phyloP scores from a whole-genome alignment of 2,113 vertebrate species.

The Alligator mississippiensis region DNA sequence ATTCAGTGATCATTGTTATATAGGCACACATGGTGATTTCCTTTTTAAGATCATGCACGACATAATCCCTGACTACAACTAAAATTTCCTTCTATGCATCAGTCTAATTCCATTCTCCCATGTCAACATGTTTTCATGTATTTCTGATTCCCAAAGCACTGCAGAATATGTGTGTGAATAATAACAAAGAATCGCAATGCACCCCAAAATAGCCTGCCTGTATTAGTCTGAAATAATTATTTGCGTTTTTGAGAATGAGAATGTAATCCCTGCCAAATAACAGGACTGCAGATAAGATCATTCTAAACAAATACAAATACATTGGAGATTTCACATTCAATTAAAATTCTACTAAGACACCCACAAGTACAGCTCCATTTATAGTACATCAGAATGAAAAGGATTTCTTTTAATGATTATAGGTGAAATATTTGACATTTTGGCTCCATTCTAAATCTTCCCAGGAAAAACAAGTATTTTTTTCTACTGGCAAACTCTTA shows the following conservation, averaged over 20 bases:
- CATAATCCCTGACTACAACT: not conserved
- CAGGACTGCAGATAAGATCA: not conserved
- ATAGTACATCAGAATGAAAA: not conserved
- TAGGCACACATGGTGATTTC: not conserved
- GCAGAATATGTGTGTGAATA: not conserved
- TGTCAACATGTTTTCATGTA: not conserved
- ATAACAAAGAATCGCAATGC: not conserved
- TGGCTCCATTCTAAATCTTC: not conserved
- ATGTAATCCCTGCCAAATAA: not conserved
- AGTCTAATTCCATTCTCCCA: not conserved
- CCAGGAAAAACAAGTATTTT: not conserved
- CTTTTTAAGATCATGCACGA: not conserved
- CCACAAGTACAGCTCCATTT: not conserved
- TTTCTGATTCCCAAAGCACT: not conserved
- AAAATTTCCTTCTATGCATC: not conserved
- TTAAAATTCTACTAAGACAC: not conserved
- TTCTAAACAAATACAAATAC: not conserved
- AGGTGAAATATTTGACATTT: conserved; percentile 8
- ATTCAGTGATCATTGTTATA: not conserved
- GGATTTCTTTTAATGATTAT: not conserved
- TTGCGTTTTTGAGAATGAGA: not conserved
- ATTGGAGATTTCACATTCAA: not conserved
- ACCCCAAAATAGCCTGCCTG: not conserved
- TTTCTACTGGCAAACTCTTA: conserved; percentile 18
- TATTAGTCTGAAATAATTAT: not conserved